A percentile compares a stretch with the other conserved stretches of the same genome.
These are phyloP conservation scores for Rhinella marina DNA, from an alignment of 2,797 vertebrate species.

Conservation along the genomic window DNA sequence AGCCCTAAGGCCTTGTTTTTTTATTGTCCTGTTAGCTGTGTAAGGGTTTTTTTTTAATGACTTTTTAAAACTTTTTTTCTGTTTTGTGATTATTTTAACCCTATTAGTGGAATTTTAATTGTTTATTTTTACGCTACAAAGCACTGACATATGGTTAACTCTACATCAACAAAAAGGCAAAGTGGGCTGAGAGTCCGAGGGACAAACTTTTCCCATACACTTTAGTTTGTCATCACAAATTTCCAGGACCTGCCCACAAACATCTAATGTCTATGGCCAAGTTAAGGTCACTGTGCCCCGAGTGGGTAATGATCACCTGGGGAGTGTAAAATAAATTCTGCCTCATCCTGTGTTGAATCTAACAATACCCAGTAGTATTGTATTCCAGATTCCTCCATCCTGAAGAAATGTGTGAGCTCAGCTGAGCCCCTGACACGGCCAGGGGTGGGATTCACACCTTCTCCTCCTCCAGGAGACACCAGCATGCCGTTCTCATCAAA, in stretches of 20 bases:
- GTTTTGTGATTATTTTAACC: neutral
- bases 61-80: too few species aligned
- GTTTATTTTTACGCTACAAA: neutral
- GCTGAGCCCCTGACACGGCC: constrained; percentile 52
- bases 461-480: constrained; percentile 10
- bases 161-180: neutral
- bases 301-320: constrained; percentile 41
- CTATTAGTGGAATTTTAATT: neutral
- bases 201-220: neutral
- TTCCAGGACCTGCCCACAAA: neutral
- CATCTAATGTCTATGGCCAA: neutral
- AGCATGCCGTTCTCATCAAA: constrained; percentile 10
- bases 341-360: constrained; percentile 8
- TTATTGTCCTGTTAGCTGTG: too few species aligned
- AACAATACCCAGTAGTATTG: constrained; percentile 36
- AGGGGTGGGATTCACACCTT: constrained; percentile 41
- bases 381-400: constrained; percentile 25
- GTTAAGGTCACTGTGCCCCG: neutral
- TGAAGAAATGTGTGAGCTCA: constrained; percentile 50
- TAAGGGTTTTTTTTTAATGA: too few species aligned
- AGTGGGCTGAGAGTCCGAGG: too few species aligned
- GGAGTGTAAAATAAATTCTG: constrained; percentile 27
- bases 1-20: too few species aligned
- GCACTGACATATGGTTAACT: neutral
- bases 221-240: neutral